Percentiles rank a stretch among this genome's conserved stretches.
These are phyloP conservation scores for Lamprologus tigripictilis DNA, from an alignment of 2,113 vertebrate species.

Conservation along the genomic window DNA sequence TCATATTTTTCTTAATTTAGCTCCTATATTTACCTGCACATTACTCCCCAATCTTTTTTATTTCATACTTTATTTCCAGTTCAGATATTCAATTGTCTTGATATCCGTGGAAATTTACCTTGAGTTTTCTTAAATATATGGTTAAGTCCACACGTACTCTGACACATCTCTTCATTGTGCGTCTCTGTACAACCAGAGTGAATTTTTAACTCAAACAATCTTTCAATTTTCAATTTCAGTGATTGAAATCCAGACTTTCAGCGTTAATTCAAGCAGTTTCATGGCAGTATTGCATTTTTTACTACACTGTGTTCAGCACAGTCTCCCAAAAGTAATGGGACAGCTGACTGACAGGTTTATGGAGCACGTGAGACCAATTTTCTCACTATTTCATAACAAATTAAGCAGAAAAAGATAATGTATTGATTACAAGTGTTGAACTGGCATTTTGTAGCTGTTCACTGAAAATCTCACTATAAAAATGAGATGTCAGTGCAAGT, in stretches of 20 bases:
- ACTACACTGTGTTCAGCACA: background rate
- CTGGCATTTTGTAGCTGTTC: background rate
- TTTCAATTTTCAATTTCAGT: background rate
- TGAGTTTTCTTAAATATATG: background rate
- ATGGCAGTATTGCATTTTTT: rapidly evolving
- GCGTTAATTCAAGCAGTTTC: background rate
- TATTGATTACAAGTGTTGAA: background rate
- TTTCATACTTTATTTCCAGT: background rate
- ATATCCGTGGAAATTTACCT: background rate
- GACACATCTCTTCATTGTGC: background rate
- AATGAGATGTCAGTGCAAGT: background rate
- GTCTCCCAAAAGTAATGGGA: background rate
- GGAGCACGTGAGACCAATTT: background rate
- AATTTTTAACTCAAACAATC: background rate
- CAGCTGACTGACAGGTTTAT: background rate
- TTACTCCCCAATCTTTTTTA: background rate
- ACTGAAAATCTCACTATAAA: background rate
- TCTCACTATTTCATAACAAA: background rate
- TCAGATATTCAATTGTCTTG: rapidly evolving
- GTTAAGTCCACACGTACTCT: rapidly evolving
- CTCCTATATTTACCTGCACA: background rate
- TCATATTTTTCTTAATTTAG: background rate
- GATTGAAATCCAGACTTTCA: background rate
- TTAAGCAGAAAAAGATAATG: background rate
- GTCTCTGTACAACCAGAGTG: background rate